These are phyloP conservation scores for Eunapius fragilis DNA, from an alignment of 37 sponge, comb jelly and placozoan genomes.

Conservation along the genomic window DNA sequence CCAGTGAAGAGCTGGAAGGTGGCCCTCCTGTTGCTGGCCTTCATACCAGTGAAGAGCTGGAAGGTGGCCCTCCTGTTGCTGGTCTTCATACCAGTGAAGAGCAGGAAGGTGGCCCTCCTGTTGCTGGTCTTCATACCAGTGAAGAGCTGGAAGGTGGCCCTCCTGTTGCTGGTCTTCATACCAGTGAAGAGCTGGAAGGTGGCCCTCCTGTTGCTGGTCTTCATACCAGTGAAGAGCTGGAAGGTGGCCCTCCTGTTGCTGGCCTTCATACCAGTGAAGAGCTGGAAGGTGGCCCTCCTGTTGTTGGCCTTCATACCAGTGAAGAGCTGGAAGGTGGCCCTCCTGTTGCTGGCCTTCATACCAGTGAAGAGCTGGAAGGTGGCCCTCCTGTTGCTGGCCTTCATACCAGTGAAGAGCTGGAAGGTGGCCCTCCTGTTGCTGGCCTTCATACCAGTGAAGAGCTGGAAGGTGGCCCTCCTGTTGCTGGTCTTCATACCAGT, in stretches of 20 bases:
- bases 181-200: conserved; percentile 58
- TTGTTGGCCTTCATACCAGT: conserved; percentile 55
- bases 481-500: conserved; percentile 59
- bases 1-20: conserved; percentile 58
- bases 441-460: conserved; percentile 46
- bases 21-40: conserved; percentile 59
- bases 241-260: conserved; percentile 68
- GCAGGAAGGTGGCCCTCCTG: conserved; percentile 61
- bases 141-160: conserved; percentile 56
- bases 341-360: conserved; percentile 60
- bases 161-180: conserved; percentile 62
- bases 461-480: conserved; percentile 62
- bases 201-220: conserved; percentile 61
- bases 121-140: conserved; percentile 59
- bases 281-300: conserved; percentile 62
- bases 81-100: conserved; percentile 48
- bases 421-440: conserved; percentile 68
- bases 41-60: conserved; percentile 55
- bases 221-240: conserved; percentile 55
- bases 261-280: conserved; percentile 46
- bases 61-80: conserved; percentile 68
- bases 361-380: conserved; percentile 58
- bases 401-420: conserved; percentile 55
- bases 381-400: conserved; percentile 59
- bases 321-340: conserved; percentile 56